phyloP scores from a whole-genome alignment of 2,113 vertebrate species.

The Menidia beryllina region DNA sequence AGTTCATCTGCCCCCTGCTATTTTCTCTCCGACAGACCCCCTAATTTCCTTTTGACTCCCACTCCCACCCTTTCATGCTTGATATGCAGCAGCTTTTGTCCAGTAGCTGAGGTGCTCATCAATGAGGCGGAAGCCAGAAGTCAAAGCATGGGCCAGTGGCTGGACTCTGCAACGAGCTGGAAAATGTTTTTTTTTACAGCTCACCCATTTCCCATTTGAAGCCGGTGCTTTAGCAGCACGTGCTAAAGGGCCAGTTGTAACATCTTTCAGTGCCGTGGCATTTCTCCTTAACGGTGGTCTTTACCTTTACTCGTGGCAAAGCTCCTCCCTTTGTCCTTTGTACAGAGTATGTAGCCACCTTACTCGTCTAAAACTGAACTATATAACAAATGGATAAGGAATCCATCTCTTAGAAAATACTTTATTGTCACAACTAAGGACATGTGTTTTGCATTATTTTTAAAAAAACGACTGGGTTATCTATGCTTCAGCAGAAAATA shows the following conservation, averaged over 20 bases:
- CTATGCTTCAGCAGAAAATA: neutral
- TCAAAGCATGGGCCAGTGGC: slow-evolving; percentile 52
- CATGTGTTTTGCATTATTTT: neutral
- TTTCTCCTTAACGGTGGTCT: neutral
- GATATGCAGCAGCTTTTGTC: slow-evolving; percentile 88
- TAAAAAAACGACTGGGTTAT: too few relatives aligned
- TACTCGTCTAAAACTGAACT: neutral
- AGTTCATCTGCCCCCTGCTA: slow-evolving; percentile 67
- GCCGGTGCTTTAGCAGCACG: slow-evolving; percentile 66
- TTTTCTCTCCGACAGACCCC: slow-evolving; percentile 66
- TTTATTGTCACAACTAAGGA: neutral
- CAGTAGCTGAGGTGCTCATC: slow-evolving; percentile 70
- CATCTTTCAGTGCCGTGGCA: slow-evolving; percentile 51
- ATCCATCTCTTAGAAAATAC: neutral
- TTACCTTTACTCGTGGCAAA: neutral
- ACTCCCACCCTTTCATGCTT: slow-evolving; percentile 81
- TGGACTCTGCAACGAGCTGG: slow-evolving; percentile 33
- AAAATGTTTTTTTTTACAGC: slow-evolving; percentile 56
- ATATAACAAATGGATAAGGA: too few relatives aligned
- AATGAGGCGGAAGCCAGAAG: slow-evolving; percentile 55
- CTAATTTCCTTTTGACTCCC: slow-evolving; percentile 64
- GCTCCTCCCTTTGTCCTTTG: neutral
- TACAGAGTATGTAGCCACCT: neutral
- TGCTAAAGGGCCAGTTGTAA: slow-evolving; percentile 59
- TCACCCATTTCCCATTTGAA: slow-evolving; percentile 69